phyloP scores from a whole-genome alignment of 2,888 invertebrate genomes.

The Pinctada fucata region DNA sequence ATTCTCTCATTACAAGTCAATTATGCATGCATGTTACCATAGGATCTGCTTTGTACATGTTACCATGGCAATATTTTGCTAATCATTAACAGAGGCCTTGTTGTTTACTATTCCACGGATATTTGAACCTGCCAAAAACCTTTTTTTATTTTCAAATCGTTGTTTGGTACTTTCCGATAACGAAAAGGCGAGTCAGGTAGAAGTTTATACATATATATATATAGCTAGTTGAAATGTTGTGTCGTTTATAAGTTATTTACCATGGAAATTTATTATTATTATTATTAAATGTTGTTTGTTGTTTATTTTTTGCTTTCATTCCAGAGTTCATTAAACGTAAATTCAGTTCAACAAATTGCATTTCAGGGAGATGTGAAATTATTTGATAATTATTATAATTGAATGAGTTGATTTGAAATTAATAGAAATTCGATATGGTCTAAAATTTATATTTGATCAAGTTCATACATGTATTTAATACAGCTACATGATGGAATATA shows the following conservation, averaged over 20 bases:
- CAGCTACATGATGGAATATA: too few relatives aligned
- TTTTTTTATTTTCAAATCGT: constrained; percentile 23
- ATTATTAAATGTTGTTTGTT: constrained; percentile 26
- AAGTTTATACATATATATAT: constrained; percentile 15
- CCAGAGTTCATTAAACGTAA: not conserved
- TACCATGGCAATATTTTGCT: constrained; percentile 7
- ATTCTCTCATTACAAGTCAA: not conserved
- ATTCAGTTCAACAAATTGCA: not conserved
- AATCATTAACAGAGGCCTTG: constrained; percentile 18
- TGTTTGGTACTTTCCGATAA: constrained; percentile 6
- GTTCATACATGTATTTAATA: too few relatives aligned
- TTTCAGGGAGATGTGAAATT: not conserved
- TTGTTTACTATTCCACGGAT: constrained; percentile 10
- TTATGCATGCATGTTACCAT: constrained; percentile 2
- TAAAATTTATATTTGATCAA: too few relatives aligned
- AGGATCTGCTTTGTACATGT: constrained; percentile 5
- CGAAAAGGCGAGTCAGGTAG: constrained; percentile 1
- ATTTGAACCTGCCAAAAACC: constrained; percentile 33
- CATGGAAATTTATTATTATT: constrained; percentile 18
- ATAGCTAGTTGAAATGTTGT: constrained; percentile 45
- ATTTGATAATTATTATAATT: too few relatives aligned
- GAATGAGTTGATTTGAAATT: too few relatives aligned
- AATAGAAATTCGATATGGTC: too few relatives aligned
- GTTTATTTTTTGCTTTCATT: constrained; percentile 11
- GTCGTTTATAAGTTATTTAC: constrained; percentile 32